Conservation (phyloP, 2,888 invertebrate species). For the Heliconius ethilla region DNA sequence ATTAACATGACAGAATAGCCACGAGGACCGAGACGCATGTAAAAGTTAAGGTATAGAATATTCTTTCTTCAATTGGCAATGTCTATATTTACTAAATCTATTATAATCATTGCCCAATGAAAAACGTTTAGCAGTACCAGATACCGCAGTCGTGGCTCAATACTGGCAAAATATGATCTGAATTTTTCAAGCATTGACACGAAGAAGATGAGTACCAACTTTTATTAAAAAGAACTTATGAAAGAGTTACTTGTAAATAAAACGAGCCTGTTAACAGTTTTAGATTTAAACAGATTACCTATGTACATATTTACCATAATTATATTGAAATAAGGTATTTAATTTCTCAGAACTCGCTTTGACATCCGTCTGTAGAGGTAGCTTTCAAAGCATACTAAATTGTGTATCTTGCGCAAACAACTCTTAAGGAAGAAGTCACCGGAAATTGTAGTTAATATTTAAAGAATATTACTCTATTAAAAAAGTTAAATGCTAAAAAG, state of each 20-base stretch:
- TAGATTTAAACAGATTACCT: background rate
- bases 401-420: background rate
- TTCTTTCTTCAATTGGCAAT: too few relatives aligned
- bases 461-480: background rate
- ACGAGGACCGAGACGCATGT: too few relatives aligned
- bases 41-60: too few relatives aligned
- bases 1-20: too few relatives aligned
- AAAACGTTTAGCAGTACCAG: too few relatives aligned
- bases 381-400: slow-evolving; percentile 4
- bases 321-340: background rate
- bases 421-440: background rate
- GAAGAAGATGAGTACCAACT: too few relatives aligned
- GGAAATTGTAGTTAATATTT: background rate
- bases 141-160: too few relatives aligned
- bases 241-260: background rate
- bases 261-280: background rate
- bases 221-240: background rate
- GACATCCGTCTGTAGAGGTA: background rate
- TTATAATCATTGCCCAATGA: too few relatives aligned
- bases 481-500: background rate
- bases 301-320: background rate
- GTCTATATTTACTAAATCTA: too few relatives aligned
- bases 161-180: too few relatives aligned
- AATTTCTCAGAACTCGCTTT: background rate
- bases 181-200: too few relatives aligned